phyloP scores from a whole-genome alignment of 2,113 vertebrate genomes.

The Delphinus delphis region DNA sequence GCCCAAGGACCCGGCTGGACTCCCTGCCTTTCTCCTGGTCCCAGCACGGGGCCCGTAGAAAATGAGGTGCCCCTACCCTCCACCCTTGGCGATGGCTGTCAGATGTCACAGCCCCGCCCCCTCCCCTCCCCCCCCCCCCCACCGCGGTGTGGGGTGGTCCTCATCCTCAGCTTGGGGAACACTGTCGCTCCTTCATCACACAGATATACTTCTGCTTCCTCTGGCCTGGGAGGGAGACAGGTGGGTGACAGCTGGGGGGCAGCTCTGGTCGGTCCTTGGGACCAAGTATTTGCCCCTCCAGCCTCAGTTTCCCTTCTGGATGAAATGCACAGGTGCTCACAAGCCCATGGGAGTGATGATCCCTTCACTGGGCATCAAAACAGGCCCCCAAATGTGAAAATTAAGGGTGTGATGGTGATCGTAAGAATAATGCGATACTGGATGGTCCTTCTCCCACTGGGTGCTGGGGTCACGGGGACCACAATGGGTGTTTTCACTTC shows the following conservation, averaged over 20 bases:
- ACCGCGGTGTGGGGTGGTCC: neutral
- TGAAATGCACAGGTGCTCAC: too few relatives aligned
- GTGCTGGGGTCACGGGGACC: accelerated
- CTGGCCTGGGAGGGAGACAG: neutral
- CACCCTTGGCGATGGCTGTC: neutral
- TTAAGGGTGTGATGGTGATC: accelerated
- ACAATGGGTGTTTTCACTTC: accelerated
- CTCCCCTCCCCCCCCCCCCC: too few relatives aligned
- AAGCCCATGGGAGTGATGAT: accelerated
- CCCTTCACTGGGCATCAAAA: too few relatives aligned
- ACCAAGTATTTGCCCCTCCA: accelerated
- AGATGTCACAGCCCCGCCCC: too few relatives aligned
- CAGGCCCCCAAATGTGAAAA: accelerated
- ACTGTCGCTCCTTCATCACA: neutral
- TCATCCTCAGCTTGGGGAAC: neutral
- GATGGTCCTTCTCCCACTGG: neutral
- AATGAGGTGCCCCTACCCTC: neutral
- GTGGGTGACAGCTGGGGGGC: too few relatives aligned
- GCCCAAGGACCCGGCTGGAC: neutral
- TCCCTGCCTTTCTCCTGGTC: neutral
- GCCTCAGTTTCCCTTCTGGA: neutral
- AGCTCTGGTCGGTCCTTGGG: too few relatives aligned
- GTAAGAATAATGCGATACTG: accelerated
- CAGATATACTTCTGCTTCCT: neutral
- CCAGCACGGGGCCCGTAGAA: neutral